These are phyloP conservation scores for Manduca sexta DNA, from an alignment of 1,140 invertebrate species.

Conservation along the genomic window DNA sequence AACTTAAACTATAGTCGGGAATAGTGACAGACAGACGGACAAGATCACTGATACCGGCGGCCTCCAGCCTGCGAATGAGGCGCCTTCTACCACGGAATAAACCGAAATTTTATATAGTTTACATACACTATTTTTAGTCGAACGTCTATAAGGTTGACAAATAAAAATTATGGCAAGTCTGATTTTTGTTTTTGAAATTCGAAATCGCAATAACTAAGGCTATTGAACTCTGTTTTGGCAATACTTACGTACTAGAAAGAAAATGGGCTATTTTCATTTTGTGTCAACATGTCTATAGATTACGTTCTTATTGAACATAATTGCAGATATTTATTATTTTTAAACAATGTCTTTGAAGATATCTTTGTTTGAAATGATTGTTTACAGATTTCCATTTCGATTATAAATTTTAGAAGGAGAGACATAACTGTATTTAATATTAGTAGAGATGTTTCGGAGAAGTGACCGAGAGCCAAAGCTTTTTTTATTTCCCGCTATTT, in stretches of 20 bases:
- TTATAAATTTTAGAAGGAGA: no score
- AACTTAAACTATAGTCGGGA: slow-evolving; percentile 43
- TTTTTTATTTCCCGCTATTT: no score
- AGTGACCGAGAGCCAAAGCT: no score
- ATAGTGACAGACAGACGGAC: slow-evolving; percentile 20
- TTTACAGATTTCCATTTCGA: no score
- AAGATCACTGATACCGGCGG: slow-evolving; percentile 32
- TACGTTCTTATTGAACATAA: background rate
- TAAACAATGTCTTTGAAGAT: no score
- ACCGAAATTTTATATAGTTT: slow-evolving; percentile 47
- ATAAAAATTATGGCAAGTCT: slow-evolving; percentile 18
- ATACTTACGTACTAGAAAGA: no score
- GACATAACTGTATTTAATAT: no score
- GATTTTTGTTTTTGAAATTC: slow-evolving; percentile 1
- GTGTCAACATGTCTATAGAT: background rate
- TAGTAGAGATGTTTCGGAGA: no score
- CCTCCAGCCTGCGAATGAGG: slow-evolving; percentile 52
- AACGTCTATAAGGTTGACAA: slow-evolving; percentile 29
- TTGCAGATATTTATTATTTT: no score
- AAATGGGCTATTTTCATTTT: background rate
- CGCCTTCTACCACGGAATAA: slow-evolving; percentile 34
- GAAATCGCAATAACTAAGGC: slow-evolving; percentile 14
- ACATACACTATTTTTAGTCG: slow-evolving; percentile 47
- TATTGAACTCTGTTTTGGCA: slow-evolving; percentile 24
- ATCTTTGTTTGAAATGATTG: no score